These are phyloP conservation scores for Zaprionus ornatus DNA, from an alignment of 1,140 invertebrate species.

Conservation along the genomic window DNA sequence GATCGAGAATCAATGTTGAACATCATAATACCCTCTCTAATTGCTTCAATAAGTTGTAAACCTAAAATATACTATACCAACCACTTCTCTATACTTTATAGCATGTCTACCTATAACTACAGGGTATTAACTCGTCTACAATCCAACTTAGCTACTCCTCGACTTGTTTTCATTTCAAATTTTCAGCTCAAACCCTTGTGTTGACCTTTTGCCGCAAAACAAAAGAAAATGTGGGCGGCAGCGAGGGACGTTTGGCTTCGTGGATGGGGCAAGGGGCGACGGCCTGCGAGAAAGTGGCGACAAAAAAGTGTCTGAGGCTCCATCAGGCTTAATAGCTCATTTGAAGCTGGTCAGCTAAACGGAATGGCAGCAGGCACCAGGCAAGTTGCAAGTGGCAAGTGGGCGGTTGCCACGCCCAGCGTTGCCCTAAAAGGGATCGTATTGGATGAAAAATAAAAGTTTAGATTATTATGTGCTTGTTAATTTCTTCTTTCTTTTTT, in stretches of 20 bases:
- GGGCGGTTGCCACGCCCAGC: not conserved
- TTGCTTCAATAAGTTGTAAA: no score
- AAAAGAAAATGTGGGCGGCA: conserved; percentile 2
- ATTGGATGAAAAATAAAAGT: conserved; percentile 11
- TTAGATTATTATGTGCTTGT: conserved; percentile 64
- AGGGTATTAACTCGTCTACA: not conserved
- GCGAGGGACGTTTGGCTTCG: not conserved
- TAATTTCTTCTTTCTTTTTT: conserved; percentile 54
- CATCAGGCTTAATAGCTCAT: conserved; percentile 58
- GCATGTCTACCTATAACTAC: no score
- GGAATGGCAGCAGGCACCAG: conserved; percentile 1
- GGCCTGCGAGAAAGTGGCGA: not conserved
- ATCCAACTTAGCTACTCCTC: not conserved
- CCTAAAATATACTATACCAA: no score
- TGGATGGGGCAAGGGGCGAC: not conserved
- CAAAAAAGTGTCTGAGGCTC: conserved; percentile 10
- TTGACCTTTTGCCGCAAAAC: conserved; percentile 27
- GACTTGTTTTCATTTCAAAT: conserved; percentile 24
- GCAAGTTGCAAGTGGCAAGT: conserved; percentile 10
- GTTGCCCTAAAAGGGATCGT: not conserved
- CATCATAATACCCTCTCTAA: no score
- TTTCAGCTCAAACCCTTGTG: conserved; percentile 15
- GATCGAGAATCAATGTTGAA: no score
- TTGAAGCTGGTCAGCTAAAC: conserved; percentile 52
- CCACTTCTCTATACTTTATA: no score